phyloP scores from a whole-genome alignment of 2,797 vertebrate species.

The Emydoidea blandingii region DNA sequence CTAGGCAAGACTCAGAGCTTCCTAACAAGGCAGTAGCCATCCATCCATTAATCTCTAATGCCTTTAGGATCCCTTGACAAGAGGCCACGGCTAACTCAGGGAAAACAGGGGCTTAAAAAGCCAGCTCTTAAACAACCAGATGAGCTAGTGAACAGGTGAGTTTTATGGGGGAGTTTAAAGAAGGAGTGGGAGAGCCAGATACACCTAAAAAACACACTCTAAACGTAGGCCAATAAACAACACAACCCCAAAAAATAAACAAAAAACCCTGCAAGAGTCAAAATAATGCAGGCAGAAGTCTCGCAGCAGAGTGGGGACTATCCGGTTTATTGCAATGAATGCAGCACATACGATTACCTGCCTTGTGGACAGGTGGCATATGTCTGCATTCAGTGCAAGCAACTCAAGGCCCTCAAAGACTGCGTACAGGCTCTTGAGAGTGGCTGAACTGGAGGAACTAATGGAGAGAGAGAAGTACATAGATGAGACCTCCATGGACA shows the following conservation, averaged over 20 bases:
- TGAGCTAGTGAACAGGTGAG: neutral
- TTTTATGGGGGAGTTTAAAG: neutral
- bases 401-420: neutral
- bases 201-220: neutral
- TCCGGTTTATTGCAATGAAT: neutral
- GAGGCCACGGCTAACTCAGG: neutral
- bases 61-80: neutral
- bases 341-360: neutral
- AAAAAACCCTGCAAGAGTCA: neutral
- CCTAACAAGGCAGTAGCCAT: neutral
- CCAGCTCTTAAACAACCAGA: neutral
- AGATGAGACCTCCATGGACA: neutral
- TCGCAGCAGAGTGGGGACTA: neutral
- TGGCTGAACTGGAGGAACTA: neutral
- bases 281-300: neutral
- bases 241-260: too few relatives aligned
- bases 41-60: neutral
- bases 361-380: neutral
- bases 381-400: neutral
- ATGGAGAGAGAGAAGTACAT: neutral
- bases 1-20: neutral
- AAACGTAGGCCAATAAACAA: neutral
- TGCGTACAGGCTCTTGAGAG: neutral
- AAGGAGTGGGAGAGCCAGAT: neutral
- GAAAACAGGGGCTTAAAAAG: neutral